These are phyloP conservation scores for Gerris buenoi DNA, from an alignment of 1,140 invertebrate genomes.

Conservation along the genomic window DNA sequence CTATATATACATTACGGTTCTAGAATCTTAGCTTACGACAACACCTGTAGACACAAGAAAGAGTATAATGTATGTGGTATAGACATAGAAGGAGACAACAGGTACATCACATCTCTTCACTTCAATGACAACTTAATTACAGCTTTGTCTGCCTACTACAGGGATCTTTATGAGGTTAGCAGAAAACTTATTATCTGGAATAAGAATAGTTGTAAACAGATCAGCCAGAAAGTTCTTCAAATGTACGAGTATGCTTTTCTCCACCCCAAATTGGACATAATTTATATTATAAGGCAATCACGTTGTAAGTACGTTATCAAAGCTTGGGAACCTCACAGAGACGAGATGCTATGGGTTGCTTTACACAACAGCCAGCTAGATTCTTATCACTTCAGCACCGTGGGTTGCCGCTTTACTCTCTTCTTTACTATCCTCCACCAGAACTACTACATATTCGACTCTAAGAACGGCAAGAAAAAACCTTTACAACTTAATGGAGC, in stretches of 20 bases:
- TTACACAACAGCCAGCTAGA: background rate
- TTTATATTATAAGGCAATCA: background rate
- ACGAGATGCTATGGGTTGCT: background rate
- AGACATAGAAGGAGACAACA: background rate
- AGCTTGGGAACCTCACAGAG: background rate
- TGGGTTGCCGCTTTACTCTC: background rate
- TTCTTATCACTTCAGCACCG: background rate
- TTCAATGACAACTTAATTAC: background rate
- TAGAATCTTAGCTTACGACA: background rate
- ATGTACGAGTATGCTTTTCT: conserved; percentile 3
- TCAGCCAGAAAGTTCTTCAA: background rate
- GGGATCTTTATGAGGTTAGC: background rate
- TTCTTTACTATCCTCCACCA: background rate
- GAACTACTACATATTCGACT: background rate
- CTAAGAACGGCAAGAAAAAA: background rate
- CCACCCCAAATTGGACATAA: background rate
- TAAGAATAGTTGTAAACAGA: background rate
- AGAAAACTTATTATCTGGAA: background rate
- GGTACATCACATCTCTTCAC: background rate
- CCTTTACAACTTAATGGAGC: background rate
- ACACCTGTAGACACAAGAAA: background rate
- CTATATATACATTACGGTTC: background rate
- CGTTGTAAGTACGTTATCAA: background rate
- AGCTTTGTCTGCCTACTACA: background rate
- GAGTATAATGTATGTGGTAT: background rate